phyloP scores from a whole-genome alignment of 1,140 invertebrate species.

The Camponotus floridanus region DNA sequence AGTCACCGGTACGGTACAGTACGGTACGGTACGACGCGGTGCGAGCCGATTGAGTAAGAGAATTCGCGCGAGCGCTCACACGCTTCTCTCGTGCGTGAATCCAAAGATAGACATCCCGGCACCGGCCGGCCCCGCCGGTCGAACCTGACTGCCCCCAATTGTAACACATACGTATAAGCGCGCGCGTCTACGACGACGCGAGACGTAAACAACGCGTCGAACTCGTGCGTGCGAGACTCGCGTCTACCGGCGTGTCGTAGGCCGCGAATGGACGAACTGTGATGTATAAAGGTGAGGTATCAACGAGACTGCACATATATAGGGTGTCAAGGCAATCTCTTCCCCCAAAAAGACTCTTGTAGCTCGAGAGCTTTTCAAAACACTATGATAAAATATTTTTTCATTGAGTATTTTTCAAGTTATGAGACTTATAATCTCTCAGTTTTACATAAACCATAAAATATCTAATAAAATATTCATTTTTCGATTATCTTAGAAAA shows the following conservation, averaged over 20 bases:
- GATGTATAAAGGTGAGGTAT: neutral
- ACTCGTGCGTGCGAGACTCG: neutral
- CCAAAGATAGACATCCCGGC: slow-evolving; percentile 77
- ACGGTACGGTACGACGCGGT: neutral
- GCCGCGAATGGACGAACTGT: neutral
- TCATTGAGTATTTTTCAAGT: too few species aligned
- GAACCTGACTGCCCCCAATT: slow-evolving; percentile 65
- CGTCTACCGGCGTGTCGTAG: neutral
- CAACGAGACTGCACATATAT: too few species aligned
- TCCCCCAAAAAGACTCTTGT: too few species aligned
- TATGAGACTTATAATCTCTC: too few species aligned
- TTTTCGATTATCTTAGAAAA: too few species aligned
- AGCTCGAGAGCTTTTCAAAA: too few species aligned
- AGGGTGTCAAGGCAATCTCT: too few species aligned
- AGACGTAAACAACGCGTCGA: slow-evolving; percentile 68
- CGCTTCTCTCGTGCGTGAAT: slow-evolving; percentile 50
- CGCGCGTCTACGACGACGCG: neutral
- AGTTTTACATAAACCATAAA: too few species aligned
- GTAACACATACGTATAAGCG: neutral
- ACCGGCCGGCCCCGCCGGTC: slow-evolving; percentile 53
- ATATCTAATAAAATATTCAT: too few species aligned
- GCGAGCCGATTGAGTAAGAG: slow-evolving; percentile 76
- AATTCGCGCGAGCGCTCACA: slow-evolving; percentile 9
- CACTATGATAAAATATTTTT: too few species aligned
- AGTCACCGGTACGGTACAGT: slow-evolving; percentile 64